phyloP scores from a whole-genome alignment of 1,140 invertebrate species.

The Anastrepha obliqua region DNA sequence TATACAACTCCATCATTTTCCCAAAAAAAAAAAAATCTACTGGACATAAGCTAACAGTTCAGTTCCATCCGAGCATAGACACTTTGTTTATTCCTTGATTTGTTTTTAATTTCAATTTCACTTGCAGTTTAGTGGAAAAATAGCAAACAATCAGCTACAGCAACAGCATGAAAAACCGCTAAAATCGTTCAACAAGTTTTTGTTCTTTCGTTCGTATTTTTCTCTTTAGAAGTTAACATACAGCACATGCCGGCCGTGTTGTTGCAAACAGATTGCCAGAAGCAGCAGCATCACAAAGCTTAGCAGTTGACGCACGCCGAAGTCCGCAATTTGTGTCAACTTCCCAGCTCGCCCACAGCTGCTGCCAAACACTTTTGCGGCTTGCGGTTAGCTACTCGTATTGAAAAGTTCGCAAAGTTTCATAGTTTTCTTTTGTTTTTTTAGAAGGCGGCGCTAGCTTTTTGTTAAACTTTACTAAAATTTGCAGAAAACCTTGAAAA shows the following conservation, averaged over 20 bases:
- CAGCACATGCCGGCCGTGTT: neutral
- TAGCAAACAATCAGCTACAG: neutral
- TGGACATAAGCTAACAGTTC: no score
- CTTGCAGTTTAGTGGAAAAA: neutral
- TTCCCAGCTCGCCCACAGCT: neutral
- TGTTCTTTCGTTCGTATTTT: neutral
- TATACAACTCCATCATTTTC: no score
- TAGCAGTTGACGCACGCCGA: neutral
- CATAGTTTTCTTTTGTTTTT: neutral
- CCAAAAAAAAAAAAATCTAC: no score
- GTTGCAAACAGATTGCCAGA: neutral
- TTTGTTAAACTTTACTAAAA: neutral
- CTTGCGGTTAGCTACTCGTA: neutral
- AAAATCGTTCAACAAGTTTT: neutral
- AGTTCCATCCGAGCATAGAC: no score
- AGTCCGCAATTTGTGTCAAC: neutral
- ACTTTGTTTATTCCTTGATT: no score
- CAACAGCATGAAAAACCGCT: neutral
- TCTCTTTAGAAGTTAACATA: neutral
- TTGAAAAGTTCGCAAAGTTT: neutral
- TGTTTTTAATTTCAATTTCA: neutral
- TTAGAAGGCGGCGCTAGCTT: neutral
- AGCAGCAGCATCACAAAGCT: neutral
- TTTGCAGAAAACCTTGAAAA: neutral
- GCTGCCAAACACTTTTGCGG: neutral